A percentile compares a stretch with the other conserved stretches of the same genome.
Conservation (phyloP, 2,888 invertebrate genomes). For the Alsophila aescularia region DNA sequence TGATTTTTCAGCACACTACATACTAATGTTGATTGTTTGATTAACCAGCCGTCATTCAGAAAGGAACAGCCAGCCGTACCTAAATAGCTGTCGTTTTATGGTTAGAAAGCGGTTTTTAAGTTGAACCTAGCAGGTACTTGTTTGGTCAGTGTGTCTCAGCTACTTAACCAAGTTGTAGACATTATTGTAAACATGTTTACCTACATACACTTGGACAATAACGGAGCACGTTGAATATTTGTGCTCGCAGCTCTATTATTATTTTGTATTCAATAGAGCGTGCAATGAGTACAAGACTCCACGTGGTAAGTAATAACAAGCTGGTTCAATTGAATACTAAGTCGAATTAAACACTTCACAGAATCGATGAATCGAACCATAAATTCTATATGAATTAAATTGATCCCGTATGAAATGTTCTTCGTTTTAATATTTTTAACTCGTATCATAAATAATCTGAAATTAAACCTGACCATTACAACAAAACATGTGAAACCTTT, state of each 20-base stretch:
- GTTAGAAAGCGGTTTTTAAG: neutral
- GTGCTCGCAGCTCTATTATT: constrained; percentile 7
- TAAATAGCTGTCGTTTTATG: neutral
- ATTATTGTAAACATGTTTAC: constrained; percentile 15
- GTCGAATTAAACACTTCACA: constrained; percentile 35
- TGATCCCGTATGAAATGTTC: constrained; percentile 17
- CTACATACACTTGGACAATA: constrained; percentile 16
- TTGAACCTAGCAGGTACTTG: neutral
- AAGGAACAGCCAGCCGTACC: neutral
- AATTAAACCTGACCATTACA: constrained; percentile 31
- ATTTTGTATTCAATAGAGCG: constrained; percentile 10
- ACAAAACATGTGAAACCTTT: constrained; percentile 47
- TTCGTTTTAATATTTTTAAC: constrained; percentile 18
- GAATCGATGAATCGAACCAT: constrained; percentile 37
- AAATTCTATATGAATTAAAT: constrained; percentile 29
- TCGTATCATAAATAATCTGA: constrained; percentile 27
- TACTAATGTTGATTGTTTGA: neutral
- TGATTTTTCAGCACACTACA: too few species aligned
- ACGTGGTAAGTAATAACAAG: constrained; percentile 34
- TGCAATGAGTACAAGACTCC: constrained; percentile 21
- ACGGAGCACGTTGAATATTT: constrained; percentile 18
- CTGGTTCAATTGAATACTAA: constrained; percentile 40
- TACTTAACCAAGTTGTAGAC: neutral
- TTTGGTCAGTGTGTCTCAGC: neutral
- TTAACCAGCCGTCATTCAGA: neutral